These are phyloP conservation scores for Rapana venosa DNA, from an alignment of 2,888 invertebrate species.

Conservation along the genomic window DNA sequence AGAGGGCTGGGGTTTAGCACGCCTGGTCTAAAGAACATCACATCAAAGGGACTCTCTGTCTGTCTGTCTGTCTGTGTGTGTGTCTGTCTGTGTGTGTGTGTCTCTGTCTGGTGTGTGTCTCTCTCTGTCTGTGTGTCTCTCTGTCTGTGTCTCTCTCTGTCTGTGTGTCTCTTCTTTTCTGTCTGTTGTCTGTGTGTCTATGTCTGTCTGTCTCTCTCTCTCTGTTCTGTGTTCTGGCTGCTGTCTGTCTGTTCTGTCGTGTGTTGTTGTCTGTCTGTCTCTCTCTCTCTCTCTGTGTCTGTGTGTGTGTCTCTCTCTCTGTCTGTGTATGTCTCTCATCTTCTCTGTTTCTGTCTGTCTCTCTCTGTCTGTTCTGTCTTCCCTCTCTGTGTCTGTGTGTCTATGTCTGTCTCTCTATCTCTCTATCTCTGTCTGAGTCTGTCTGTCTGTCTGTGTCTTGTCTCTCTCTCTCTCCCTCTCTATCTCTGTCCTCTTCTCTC, in stretches of 20 bases:
- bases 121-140: neutral
- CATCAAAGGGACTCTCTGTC: too few species aligned
- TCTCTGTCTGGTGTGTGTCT: neutral
- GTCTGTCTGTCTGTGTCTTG: neutral
- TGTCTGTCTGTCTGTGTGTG: slow-evolving; percentile 1
- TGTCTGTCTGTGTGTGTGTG: neutral
- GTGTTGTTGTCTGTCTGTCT: neutral
- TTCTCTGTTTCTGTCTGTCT: too few species aligned
- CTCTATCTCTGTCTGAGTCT: neutral
- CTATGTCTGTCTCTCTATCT: too few species aligned
- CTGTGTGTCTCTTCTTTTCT: neutral
- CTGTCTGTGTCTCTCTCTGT: too few species aligned
- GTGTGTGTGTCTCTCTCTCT: neutral
- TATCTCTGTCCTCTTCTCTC: too few species aligned
- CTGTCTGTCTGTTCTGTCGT: neutral
- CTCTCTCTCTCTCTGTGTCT: neutral
- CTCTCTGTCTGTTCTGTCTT: too few species aligned
- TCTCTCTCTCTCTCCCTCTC: too few species aligned
- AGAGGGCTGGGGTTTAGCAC: too few species aligned
- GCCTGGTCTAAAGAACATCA: too few species aligned
- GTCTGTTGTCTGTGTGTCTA: neutral
- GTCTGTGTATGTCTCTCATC: neutral
- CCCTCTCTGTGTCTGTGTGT: neutral
- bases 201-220: neutral
- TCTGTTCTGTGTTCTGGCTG: neutral